phyloP scores from a whole-genome alignment of 2,888 invertebrate species.

The Leptura quadrifasciata region DNA sequence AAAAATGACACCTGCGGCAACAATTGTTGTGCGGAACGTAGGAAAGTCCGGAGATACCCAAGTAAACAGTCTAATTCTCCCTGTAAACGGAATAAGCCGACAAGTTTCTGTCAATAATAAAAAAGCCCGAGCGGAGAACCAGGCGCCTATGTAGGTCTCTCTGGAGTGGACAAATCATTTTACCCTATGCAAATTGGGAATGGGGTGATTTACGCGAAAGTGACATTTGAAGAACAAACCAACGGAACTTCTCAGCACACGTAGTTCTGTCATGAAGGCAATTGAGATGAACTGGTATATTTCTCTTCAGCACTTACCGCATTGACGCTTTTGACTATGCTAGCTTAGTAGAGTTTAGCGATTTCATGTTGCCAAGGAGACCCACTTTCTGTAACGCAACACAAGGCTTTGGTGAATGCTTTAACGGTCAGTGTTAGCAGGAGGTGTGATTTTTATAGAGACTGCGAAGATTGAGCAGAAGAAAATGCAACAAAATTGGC shows the following conservation, averaged over 20 bases:
- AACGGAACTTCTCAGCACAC: too few relatives aligned
- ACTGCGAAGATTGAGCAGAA: constrained; percentile 91
- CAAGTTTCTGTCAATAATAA: constrained; percentile 93
- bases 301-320: constrained; percentile 93
- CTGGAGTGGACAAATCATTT: too few relatives aligned
- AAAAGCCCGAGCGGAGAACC: constrained; percentile 97
- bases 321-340: constrained; percentile 95
- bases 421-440: constrained; percentile 89
- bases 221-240: too few relatives aligned
- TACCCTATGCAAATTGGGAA: too few relatives aligned
- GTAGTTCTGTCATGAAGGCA: too few relatives aligned
- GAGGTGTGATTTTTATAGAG: constrained; percentile 83
- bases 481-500: constrained; percentile 85
- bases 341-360: constrained; percentile 93
- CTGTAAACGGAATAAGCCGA: constrained; percentile 94
- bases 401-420: constrained; percentile 85
- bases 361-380: constrained; percentile 85
- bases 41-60: constrained; percentile 89
- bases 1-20: constrained; percentile 97
- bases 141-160: too few relatives aligned
- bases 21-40: constrained; percentile 91
- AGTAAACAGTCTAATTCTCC: constrained; percentile 96
- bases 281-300: constrained; percentile 89
- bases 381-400: constrained; percentile 83
- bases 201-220: too few relatives aligned